These are phyloP conservation scores for Dreissena rostriformis DNA, from an alignment of 1,140 invertebrate species.

Conservation along the genomic window DNA sequence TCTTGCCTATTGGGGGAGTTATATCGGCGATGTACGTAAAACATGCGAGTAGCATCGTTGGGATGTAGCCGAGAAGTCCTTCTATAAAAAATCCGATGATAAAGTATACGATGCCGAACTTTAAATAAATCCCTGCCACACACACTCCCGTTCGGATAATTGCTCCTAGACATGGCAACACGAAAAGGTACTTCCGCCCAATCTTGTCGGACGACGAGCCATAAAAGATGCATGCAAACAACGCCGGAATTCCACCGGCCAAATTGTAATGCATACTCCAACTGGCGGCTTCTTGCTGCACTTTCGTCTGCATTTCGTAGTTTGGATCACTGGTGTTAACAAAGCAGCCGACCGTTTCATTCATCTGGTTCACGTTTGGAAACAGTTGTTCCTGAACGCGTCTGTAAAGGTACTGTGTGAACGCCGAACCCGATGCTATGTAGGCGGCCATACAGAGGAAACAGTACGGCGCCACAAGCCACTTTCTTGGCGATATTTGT, in stretches of 20 bases:
- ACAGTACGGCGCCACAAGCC: slow-evolving; percentile 27
- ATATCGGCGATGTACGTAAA: slow-evolving; percentile 48
- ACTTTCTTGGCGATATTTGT: slow-evolving; percentile 6
- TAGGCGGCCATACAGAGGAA: slow-evolving; percentile 39
- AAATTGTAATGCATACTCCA: slow-evolving; percentile 32
- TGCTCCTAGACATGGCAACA: slow-evolving; percentile 34
- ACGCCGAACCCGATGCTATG: background rate
- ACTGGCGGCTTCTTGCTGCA: slow-evolving; percentile 32
- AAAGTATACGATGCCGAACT: slow-evolving; percentile 33
- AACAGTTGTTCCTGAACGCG: slow-evolving; percentile 25
- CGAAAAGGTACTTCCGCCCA: slow-evolving; percentile 53
- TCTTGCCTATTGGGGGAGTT: slow-evolving; percentile 44
- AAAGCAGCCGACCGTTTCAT: slow-evolving; percentile 1
- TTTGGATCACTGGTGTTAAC: slow-evolving; percentile 39
- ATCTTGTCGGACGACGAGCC: slow-evolving; percentile 43
- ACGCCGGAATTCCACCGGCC: slow-evolving; percentile 24
- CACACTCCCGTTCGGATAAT: slow-evolving; percentile 14
- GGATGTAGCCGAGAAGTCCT: slow-evolving; percentile 31
- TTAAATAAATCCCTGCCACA: slow-evolving; percentile 33
- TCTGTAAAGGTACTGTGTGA: slow-evolving; percentile 33
- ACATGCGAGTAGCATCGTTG: slow-evolving; percentile 25
- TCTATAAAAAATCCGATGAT: slow-evolving; percentile 43
- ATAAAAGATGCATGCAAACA: slow-evolving; percentile 43
- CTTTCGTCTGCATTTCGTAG: slow-evolving; percentile 3
- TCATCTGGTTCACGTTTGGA: slow-evolving; percentile 31